Base-by-base conservation (phyloP, 2,888 invertebrate genomes). In the Aphidius colemani region DNA sequence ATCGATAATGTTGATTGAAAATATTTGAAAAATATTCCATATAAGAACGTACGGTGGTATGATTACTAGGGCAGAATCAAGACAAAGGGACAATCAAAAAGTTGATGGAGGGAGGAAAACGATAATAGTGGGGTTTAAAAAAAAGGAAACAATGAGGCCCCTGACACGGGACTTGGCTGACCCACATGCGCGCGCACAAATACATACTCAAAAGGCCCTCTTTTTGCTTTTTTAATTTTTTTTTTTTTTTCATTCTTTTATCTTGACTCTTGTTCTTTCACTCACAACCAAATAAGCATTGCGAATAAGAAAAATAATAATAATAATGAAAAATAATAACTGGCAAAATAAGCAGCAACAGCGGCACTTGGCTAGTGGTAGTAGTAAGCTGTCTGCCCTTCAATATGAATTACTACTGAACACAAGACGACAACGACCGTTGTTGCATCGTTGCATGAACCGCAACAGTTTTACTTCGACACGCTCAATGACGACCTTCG, bases 31-130 rank as follows among this genome's bases (percentile, higher is more conserved):
- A 1, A 5, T 30, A 5, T 30, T 30, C 30, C 13, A 18, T 18
- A 58, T 43, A 13, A 11, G 40, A 44, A 11, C 45, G 40, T 7
- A 49, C 40, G 57, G 63, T 46, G 57, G 30, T 59, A 30, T 46
- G 61, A 48, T 50, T 11, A 51, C 65, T 67, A 66, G 62, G 66
- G 68, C 64, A 67, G 66, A 64, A 69, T 65, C 66, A 66, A 69
- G 71, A 73, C 73, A 73, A 72, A 74, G 74, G 72, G 75, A 69
- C 72, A 70, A 66, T 69, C 67, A 69, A 64, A 73, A 71, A 72
- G 64, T 62, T 56, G 65, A 61, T 62, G 49, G 49, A 51, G 65
- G 46, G n/a, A n/a, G 61, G 66, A 59, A 30, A 43, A 41, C 48
- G 7, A n/a, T 55, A 59, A 64, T 18, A 2, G 13, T 18, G 13